Base-by-base conservation (phyloP, 1,140 invertebrate genomes). In the Leucophenga varia region DNA sequence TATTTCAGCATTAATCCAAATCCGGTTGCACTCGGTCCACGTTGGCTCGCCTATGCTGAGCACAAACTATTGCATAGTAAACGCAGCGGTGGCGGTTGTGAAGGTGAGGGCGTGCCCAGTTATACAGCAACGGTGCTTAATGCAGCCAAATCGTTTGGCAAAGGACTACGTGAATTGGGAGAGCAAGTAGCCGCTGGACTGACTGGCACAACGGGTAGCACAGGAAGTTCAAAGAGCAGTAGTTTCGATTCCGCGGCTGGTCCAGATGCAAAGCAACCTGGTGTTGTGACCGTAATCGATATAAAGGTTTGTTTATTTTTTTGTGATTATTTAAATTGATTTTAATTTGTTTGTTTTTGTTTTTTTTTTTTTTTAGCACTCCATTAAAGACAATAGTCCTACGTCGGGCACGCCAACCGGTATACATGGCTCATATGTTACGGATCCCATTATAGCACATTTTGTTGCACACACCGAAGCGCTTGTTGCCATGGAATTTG, bases 101-200 rank as follows among this genome's bases (percentile, higher is more conserved):
- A 88, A 73, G 84, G 78, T 25, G 81, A 82, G 64, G 81, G 81
- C n/a, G 79, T 89, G 8, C 87, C 91, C 61, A 96, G 93, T 57
- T 97, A 97, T 68, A 95, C 94, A 40, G 93, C 95, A 1, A 95
- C 93, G 1, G 90, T 97, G 36, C 82, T 98, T 12, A 93, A 95
- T 77, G 94, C 94, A 16, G 95, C 95, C 16, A 97, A 97, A 78
- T 93, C 87, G 13, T 76, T 93, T 7, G 89, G 89, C 19, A 90
- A 90, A 72, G 90, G 90, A 6, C 69, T 93, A 12, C 82, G 88
- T 3, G 93, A 93, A 39, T 80, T 98, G 47, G 90, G 94, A n/a
- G 95, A 97, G 75, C 92, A 89, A 20, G 90, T 98, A 12, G 93
- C 93, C 0, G 91, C 87, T 49, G 94, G 91, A 65, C 78, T 96